Percentiles rank a stretch among this genome's conserved stretches.
Conservation (phyloP, 2,797 vertebrate species). For the Amniataba percoides region DNA sequence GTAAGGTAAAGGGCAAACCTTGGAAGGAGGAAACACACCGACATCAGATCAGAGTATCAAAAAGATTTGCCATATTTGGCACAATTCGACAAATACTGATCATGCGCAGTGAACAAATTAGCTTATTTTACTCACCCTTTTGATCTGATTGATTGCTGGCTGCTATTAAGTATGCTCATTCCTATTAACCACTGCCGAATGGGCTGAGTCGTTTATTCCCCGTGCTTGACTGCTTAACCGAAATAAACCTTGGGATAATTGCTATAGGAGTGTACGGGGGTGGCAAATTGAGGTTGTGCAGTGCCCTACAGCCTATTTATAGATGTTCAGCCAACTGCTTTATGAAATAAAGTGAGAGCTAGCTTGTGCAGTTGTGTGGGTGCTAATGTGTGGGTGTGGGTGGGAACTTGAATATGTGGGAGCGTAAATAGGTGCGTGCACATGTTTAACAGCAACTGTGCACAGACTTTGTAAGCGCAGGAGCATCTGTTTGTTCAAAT, state of each 20-base stretch:
- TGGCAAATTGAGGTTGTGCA: slow-evolving; percentile 86
- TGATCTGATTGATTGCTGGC: slow-evolving; percentile 78
- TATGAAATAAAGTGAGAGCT: slow-evolving; percentile 81
- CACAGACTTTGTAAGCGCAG: not conserved
- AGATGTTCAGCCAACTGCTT: slow-evolving; percentile 85
- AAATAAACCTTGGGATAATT: slow-evolving; percentile 89
- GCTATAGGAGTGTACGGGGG: slow-evolving; percentile 85
- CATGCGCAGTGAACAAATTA: slow-evolving; percentile 58
- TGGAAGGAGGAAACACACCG: not conserved
- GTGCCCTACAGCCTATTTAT: slow-evolving; percentile 88
- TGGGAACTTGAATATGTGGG: slow-evolving; percentile 48
- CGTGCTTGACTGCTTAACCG: slow-evolving; percentile 85
- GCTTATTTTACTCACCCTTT: slow-evolving; percentile 69
- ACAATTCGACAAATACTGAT: slow-evolving; percentile 50
- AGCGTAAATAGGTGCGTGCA: slow-evolving; percentile 47
- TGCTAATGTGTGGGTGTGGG: slow-evolving; percentile 56
- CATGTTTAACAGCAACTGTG: slow-evolving; percentile 9
- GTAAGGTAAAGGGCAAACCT: not conserved
- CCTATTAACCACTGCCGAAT: slow-evolving; percentile 83
- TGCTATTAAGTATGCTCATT: slow-evolving; percentile 79
- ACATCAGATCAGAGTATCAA: slow-evolving; percentile 6
- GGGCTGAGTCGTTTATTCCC: slow-evolving; percentile 82
- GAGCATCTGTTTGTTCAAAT: slow-evolving; percentile 5
- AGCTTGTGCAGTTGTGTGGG: slow-evolving; percentile 71
- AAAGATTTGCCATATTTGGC: slow-evolving; percentile 24